Evolutionary conservation across 23 tunicate genomes (phyloP).

Genomic region (Styela plicata): DNA sequence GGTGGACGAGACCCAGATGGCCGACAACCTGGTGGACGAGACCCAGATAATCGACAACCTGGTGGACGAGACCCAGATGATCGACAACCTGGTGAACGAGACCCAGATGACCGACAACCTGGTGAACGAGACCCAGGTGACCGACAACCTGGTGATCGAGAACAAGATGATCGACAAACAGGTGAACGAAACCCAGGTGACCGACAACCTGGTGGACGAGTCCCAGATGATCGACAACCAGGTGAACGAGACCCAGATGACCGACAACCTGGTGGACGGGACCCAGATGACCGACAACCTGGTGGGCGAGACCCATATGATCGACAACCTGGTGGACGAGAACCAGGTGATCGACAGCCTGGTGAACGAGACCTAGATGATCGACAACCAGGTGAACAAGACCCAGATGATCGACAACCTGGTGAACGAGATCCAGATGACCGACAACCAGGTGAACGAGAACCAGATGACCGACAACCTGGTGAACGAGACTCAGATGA

Average conservation of each 20-base stretch:
- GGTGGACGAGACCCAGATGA: background rate
- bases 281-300: background rate
- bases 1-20: background rate
- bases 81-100: background rate
- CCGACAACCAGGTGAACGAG: background rate
- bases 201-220: background rate
- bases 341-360: background rate
- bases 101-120: background rate
- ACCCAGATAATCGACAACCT: background rate
- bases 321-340: background rate
- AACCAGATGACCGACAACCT: too few species aligned
- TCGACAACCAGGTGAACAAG: background rate
- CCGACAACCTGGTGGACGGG: background rate
- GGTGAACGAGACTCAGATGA: background rate
- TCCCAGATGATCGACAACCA: background rate
- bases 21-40: background rate
- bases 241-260: background rate
- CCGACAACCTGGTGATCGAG: background rate
- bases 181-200: background rate
- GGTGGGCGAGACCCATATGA: background rate
- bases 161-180: background rate
- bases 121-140: background rate
- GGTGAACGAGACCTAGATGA: background rate
- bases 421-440: constrained; percentile 1
- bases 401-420: background rate